Evolutionary conservation across 2,888 invertebrate genomes (phyloP).

Genomic region (Magallana nippona): DNA sequence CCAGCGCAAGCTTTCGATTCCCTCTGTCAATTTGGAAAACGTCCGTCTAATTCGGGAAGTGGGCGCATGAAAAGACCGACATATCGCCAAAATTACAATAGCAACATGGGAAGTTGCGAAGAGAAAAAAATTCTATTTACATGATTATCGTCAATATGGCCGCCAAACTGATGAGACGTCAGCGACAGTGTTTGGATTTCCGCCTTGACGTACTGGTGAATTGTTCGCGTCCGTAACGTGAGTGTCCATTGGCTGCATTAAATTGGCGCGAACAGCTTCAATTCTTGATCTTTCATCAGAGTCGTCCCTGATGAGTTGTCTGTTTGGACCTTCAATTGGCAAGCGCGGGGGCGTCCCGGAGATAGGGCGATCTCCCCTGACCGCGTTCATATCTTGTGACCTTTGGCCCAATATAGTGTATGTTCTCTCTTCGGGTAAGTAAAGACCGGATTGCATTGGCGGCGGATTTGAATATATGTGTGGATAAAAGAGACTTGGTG

Average conservation of each 20-base stretch:
- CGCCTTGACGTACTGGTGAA: constrained; percentile 53
- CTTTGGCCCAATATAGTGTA: constrained; percentile 67
- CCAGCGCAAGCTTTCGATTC: not conserved
- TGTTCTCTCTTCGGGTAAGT: constrained; percentile 68
- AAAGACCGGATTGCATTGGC: constrained; percentile 71
- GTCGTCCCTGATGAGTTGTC: constrained; percentile 53
- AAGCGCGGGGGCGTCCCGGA: constrained; percentile 52
- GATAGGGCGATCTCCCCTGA: constrained; percentile 57
- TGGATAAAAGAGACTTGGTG: constrained; percentile 76
- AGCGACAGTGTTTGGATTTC: constrained; percentile 56
- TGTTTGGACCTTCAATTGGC: constrained; percentile 53
- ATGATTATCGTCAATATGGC: constrained; percentile 64
- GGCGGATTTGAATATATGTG: constrained; percentile 74
- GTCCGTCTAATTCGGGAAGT: not conserved
- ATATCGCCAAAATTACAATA: constrained; percentile 13
- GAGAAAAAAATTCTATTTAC: not conserved
- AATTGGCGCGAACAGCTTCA: constrained; percentile 41
- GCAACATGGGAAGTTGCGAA: constrained; percentile 26
- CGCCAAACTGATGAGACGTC: constrained; percentile 65
- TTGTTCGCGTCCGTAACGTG: constrained; percentile 52
- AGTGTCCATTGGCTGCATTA: constrained; percentile 51
- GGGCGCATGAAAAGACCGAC: not conserved
- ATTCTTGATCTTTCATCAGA: constrained; percentile 47
- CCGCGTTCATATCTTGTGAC: constrained; percentile 51
- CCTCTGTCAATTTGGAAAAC: not conserved